phyloP scores from a whole-genome alignment of 2,113 vertebrate genomes.

The Chlorocebus sabaeus region DNA sequence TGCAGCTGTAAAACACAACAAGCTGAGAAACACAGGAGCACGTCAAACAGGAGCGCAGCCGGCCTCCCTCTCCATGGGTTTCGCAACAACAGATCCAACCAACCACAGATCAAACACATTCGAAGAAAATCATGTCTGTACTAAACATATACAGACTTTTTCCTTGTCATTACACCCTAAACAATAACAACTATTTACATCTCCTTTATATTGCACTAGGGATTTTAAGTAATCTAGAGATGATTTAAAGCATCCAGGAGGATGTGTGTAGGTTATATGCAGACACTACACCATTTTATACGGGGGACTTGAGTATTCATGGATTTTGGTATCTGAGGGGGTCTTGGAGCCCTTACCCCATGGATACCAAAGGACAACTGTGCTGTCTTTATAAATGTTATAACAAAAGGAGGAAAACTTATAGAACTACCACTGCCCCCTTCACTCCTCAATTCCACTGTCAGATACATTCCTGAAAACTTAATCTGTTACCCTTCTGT shows the following conservation, averaged over 20 bases:
- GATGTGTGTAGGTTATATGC: neutral
- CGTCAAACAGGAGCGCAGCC: neutral
- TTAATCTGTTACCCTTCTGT: neutral
- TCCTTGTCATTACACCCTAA: neutral
- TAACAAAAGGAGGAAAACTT: neutral
- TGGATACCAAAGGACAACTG: neutral
- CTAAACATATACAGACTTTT: neutral
- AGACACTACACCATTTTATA: neutral
- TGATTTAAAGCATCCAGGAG: neutral
- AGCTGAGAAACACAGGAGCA: fast-evolving
- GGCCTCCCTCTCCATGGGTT: neutral
- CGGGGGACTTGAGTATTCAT: neutral
- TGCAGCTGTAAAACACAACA: conserved; percentile 33
- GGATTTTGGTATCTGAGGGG: neutral
- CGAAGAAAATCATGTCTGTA: fast-evolving
- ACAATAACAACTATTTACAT: neutral
- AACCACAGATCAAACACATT: neutral
- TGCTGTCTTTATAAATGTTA: neutral
- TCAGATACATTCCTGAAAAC: neutral
- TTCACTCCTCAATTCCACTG: no score
- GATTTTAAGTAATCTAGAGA: neutral
- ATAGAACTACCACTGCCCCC: fast-evolving
- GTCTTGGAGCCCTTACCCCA: neutral
- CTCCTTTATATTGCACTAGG: neutral
- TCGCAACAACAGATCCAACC: neutral